Percentiles rank a stretch among this genome's conserved stretches.
These are phyloP conservation scores for Cyclophora punctaria DNA, from an alignment of 2,888 invertebrate species.

Conservation along the genomic window DNA sequence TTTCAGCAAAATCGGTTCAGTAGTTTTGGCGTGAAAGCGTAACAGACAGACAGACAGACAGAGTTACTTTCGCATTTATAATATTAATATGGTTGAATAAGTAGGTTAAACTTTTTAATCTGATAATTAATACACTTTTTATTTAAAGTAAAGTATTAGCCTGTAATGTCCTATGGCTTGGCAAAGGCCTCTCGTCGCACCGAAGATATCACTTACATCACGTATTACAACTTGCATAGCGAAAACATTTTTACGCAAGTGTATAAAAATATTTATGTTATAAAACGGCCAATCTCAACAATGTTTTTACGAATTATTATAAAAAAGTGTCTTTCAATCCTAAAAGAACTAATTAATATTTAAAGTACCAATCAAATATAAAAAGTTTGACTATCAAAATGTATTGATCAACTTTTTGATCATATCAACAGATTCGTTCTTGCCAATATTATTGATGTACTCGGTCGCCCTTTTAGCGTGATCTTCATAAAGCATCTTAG, in stretches of 20 bases:
- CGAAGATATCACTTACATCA: background rate
- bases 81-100: no score
- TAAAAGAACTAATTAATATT: background rate
- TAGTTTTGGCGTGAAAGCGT: no score
- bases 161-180: no score
- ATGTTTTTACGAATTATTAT: background rate
- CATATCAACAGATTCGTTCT: conserved; percentile 63
- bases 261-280: background rate
- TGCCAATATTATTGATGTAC: conserved; percentile 52
- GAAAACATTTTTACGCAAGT: background rate
- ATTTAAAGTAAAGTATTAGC: no score
- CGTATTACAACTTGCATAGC: background rate
- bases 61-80: no score
- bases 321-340: background rate
- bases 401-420: conserved; percentile 64
- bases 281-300: background rate
- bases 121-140: no score
- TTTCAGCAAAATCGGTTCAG: no score
- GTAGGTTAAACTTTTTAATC: no score
- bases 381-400: conserved; percentile 25
- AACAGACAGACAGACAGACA: no score
- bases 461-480: conserved; percentile 57
- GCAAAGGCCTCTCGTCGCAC: no score
- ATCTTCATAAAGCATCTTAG: conserved; percentile 54
- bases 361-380: background rate